Evolutionary conservation across 2,113 vertebrate genomes (phyloP).

Genomic region (Seriola quinqueradiata): DNA sequence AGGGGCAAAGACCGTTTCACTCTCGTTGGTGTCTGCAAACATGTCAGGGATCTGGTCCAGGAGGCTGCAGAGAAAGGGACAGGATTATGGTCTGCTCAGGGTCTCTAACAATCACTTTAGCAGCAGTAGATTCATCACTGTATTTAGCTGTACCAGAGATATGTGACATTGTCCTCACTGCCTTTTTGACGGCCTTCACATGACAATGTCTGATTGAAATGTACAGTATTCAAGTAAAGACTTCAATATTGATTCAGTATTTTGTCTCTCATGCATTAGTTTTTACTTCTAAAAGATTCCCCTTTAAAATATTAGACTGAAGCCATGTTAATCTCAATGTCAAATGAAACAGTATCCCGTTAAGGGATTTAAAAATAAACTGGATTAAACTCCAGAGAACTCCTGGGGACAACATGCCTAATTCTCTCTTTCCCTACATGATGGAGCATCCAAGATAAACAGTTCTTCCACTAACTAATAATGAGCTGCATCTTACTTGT

Average conservation of each 20-base stretch:
- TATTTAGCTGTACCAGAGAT: not conserved
- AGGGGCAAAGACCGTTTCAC: slow-evolving; percentile 94
- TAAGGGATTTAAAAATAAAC: not conserved
- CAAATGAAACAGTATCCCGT: not conserved
- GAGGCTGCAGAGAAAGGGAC: slow-evolving; percentile 81
- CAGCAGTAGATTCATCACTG: not conserved
- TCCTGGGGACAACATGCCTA: no score
- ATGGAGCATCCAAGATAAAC: not conserved
- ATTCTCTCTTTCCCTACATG: not conserved
- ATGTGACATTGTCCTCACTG: no score
- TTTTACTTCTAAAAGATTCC: not conserved
- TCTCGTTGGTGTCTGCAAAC: slow-evolving; percentile 94
- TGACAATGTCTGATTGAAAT: no score
- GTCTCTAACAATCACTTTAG: not conserved
- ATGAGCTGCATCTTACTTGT: slow-evolving; percentile 86
- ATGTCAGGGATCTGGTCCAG: slow-evolving; percentile 97
- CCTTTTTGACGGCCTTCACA: not conserved
- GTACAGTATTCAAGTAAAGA: no score
- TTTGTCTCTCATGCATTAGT: not conserved
- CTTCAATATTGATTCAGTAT: not conserved
- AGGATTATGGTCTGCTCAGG: not conserved
- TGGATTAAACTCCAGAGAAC: not conserved
- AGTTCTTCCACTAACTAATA: not conserved
- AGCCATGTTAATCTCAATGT: not conserved
- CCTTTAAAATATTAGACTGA: not conserved